These are phyloP conservation scores for Arctia plantaginis DNA, from an alignment of 2,888 invertebrate species.

Conservation along the genomic window DNA sequence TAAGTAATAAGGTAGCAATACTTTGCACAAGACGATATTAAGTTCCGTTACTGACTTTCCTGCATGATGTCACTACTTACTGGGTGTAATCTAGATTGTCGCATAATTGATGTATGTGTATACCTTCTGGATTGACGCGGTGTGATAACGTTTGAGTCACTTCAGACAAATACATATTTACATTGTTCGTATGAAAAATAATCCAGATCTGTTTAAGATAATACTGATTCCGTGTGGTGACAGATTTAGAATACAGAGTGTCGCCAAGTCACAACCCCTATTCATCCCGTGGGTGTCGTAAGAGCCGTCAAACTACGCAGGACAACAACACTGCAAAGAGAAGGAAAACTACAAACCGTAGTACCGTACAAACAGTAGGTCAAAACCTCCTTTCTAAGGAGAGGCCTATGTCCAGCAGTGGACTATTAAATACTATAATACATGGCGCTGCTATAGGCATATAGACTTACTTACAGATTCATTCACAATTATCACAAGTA, in stretches of 20 bases:
- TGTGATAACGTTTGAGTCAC: slow-evolving; percentile 42
- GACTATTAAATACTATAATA: no score
- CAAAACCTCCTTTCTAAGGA: no score
- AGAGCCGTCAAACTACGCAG: no score
- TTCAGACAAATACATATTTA: not conserved
- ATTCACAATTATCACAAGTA: not conserved
- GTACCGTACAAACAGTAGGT: no score
- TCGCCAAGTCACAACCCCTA: no score
- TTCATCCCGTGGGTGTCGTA: no score
- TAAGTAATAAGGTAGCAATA: not conserved
- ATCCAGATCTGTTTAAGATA: not conserved
- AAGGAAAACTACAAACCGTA: no score
- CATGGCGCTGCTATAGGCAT: not conserved
- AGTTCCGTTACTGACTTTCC: slow-evolving; percentile 29
- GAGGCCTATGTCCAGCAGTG: no score
- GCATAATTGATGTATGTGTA: slow-evolving; percentile 39
- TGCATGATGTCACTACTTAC: slow-evolving; percentile 45
- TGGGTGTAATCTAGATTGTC: slow-evolving; percentile 40
- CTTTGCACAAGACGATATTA: slow-evolving; percentile 25
- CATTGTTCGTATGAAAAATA: not conserved
- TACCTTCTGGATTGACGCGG: slow-evolving; percentile 27
- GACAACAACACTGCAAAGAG: no score
- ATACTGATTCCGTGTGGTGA: no score
- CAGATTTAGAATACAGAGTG: no score
- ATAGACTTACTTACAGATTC: not conserved